Base-by-base conservation (phyloP, 2,113 vertebrate species). In the Labeo catla region DNA sequence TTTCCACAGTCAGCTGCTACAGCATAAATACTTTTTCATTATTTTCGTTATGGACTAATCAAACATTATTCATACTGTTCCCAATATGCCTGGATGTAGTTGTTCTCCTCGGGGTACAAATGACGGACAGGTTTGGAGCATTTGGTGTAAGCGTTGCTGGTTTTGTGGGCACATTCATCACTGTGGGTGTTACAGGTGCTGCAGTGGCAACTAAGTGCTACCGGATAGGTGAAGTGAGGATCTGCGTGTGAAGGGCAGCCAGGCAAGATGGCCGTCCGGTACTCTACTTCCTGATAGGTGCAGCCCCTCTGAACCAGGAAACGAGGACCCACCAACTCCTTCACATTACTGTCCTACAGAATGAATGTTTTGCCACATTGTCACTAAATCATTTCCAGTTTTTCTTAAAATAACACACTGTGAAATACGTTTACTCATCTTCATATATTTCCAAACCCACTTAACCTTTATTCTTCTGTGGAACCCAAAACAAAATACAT, bases 191-290 rank as follows among this genome's bases (percentile, higher is more conserved):
- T 94, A 90, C 98, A 99, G 90, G 94, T 95, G 28, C 95, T 94
- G 84, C 98, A 99, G 90, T 95, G 96, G 94, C 98, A 99, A 93
- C 95, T 96, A 19, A 96, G 6, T 9, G 98, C 98, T 83, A 96
- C 95, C 0, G 98, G 98, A 90, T 97, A 99, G 82, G 95, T 97
- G 87, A 97, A 97, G 80, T 95, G 93, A 3, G 97, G 94, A 89
- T 93, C 61, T 76, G 94, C 89, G 49, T 96, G 89, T 4, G 50
- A 77, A 8, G 94, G 95, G 34, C 98, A 99, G 91, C 98, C 97
- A 0, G 97, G 98, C 84, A 99, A 95, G 77, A 95, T 70, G 70
- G 92, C 94, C 0, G 96, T 97, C 61, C 90, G 95, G 88, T 98
- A 98, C 85, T 94, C 90, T 90, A 99, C 93, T 85, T 96, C 93